Base-by-base conservation (phyloP, 2,797 vertebrate species). In the Alauda arvensis region DNA sequence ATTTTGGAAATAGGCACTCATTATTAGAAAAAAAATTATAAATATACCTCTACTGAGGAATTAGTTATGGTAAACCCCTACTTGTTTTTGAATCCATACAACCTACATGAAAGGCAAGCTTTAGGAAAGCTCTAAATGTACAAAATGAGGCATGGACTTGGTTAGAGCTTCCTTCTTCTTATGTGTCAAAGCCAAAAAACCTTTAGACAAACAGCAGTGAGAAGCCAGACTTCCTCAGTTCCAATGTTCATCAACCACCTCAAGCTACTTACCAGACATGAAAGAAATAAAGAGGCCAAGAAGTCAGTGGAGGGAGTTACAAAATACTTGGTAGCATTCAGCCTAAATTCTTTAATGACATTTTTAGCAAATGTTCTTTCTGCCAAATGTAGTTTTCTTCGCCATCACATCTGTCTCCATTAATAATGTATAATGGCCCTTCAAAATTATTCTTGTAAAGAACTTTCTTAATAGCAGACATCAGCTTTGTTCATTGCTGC, bases 371-470 rank as follows among this genome's bases (percentile, higher is more conserved):
- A 88, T 61, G 85, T 68, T 91, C 34, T 29, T 77, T 70, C 92
- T 94, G 94, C 89, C 93, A 93, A 91, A 71, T 39, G 68, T 7
- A 13, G 81, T 95, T 95, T 93, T 46, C 87, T 88, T 94, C 88
- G 89, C 78, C 85, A 91, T 91, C 78, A 88, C 10, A 68, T 77
- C 87, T 93, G 91, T 92, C 91, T 84, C 81, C 68, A 71, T 79
- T 91, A 93, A 93, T 95, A 93, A 91, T n/a, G 19, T 1, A 19
- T 56, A 94, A 79, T 0, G 57, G 14, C 40, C 61, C 80, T 93
- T 82, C 65, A 89, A 75, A 86, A 91, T 91, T 88, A 88, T 77
- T 84, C 69, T n/a, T 80, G 40, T 62, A 84, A 86, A 89, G n/a
- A 31, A n/a, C 57, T 84, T 87, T 70, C 68, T 61, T 77, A 86